Conservation (phyloP, 2,113 vertebrate genomes). For the Neolamprologus tretocephalus region DNA sequence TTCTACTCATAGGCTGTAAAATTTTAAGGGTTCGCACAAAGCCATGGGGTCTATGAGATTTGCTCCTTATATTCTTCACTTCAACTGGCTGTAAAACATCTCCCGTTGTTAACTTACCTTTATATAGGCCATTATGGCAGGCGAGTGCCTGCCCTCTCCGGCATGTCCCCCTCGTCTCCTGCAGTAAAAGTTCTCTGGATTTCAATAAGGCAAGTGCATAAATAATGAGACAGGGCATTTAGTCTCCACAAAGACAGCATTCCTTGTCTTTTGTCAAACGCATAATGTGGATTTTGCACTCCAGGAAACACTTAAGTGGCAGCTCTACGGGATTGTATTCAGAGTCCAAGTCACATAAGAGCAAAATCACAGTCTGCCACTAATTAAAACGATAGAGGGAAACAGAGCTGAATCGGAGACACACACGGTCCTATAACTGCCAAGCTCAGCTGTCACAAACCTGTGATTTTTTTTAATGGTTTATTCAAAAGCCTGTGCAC, state of each 20-base stretch:
- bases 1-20: not conserved
- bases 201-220: not conserved
- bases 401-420: not conserved
- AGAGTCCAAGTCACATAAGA: not conserved
- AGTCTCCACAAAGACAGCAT: not conserved
- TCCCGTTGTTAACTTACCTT: not conserved
- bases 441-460: not conserved
- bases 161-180: not conserved
- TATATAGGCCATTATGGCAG: not conserved
- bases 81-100: not conserved
- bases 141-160: not conserved
- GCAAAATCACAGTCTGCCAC: not conserved
- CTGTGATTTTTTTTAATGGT: not conserved
- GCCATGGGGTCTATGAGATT: not conserved
- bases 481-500: constrained; percentile 8
- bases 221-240: not conserved
- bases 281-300: not conserved
- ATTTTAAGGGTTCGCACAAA: constrained; percentile 3
- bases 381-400: constrained; percentile 4
- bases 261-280: not conserved
- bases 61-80: not conserved
- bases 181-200: not conserved
- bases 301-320: not conserved
- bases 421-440: not conserved
- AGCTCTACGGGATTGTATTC: not conserved